Percentiles rank a stretch among this genome's conserved stretches.
Evolutionary conservation across 1,140 invertebrate species (phyloP).

Genomic region (Triops cancriformis): DNA sequence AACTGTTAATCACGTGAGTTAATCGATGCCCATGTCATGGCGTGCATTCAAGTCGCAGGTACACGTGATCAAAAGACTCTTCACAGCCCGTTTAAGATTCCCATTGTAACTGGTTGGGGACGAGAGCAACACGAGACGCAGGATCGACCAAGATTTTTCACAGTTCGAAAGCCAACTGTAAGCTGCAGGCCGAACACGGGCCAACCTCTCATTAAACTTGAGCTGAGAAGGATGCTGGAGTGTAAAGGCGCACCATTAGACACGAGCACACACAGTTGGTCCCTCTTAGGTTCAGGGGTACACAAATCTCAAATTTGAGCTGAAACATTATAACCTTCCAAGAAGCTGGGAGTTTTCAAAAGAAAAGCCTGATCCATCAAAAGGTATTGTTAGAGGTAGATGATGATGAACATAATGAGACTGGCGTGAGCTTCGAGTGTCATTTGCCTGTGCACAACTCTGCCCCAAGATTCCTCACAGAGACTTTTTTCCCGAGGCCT

Average conservation of each 20-base stretch:
- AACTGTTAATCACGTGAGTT: not conserved
- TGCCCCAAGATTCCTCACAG: not conserved
- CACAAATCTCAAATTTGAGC: not conserved
- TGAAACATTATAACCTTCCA: not conserved
- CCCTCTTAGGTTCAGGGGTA: not conserved
- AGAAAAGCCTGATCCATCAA: constrained; percentile 1
- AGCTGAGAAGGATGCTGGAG: constrained; percentile 4
- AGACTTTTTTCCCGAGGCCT: not conserved
- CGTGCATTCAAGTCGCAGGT: not conserved
- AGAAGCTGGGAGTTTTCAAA: not conserved
- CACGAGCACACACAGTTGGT: not conserved
- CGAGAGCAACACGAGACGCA: not conserved
- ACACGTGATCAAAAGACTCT: not conserved
- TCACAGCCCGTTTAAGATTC: not conserved
- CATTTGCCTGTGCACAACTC: not conserved
- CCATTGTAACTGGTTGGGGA: not conserved
- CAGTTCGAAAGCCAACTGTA: not conserved
- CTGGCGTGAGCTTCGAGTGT: constrained; percentile 8
- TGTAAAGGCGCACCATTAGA: not conserved
- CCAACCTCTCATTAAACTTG: constrained; percentile 9
- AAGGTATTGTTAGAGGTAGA: not conserved
- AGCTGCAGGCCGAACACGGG: not conserved
- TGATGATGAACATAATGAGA: constrained; percentile 10
- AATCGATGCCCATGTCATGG: not conserved
- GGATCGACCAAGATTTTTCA: not conserved